Percentiles rank a stretch among this genome's conserved stretches.
Evolutionary conservation across 2,113 vertebrate species (phyloP).

Genomic region (Carassius carassius): DNA sequence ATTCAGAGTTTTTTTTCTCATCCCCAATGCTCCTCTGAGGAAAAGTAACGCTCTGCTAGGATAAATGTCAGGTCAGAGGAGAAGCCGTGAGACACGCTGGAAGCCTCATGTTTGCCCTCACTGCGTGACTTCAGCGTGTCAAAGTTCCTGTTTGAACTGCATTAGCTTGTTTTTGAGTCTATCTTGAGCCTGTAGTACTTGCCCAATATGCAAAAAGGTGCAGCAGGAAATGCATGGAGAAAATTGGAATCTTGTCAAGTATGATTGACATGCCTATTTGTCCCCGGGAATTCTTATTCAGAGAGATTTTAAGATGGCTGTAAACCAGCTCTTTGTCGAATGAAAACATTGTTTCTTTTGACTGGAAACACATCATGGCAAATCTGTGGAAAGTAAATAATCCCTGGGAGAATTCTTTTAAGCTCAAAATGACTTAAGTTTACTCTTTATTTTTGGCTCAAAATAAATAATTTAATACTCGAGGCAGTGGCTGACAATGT

Average conservation of each 20-base stretch:
- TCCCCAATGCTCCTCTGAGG: conserved; percentile 48
- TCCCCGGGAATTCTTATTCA: conserved; percentile 71
- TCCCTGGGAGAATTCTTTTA: conserved; percentile 68
- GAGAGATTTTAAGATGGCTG: conserved; percentile 69
- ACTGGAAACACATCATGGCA: conserved; percentile 61
- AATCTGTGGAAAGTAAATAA: conserved; percentile 69
- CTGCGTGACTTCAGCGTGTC: conserved; percentile 67
- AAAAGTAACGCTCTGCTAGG: conserved; percentile 49
- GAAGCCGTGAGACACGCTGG: conserved; percentile 66
- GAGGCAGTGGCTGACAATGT: conserved; percentile 44
- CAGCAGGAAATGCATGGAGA: conserved; percentile 65
- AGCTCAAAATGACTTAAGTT: conserved; percentile 64
- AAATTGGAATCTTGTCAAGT: conserved; percentile 75
- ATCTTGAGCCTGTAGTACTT: conserved; percentile 68
- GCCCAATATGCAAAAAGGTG: conserved; percentile 61
- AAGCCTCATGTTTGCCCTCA: conserved; percentile 63
- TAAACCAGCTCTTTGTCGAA: conserved; percentile 62
- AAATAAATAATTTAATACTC: conserved; percentile 72
- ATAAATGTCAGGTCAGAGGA: conserved; percentile 69
- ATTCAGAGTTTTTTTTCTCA: conserved; percentile 42
- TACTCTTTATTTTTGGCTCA: conserved; percentile 65
- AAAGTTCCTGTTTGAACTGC: conserved; percentile 69
- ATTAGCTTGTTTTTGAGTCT: conserved; percentile 60
- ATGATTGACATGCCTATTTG: conserved; percentile 71
- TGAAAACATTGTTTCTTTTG: conserved; percentile 67